Evolutionary conservation across 1,140 invertebrate genomes (phyloP), one percentile per base, ranked within the genome.

Genomic region (Neomicropteryx cornuta): DNA sequence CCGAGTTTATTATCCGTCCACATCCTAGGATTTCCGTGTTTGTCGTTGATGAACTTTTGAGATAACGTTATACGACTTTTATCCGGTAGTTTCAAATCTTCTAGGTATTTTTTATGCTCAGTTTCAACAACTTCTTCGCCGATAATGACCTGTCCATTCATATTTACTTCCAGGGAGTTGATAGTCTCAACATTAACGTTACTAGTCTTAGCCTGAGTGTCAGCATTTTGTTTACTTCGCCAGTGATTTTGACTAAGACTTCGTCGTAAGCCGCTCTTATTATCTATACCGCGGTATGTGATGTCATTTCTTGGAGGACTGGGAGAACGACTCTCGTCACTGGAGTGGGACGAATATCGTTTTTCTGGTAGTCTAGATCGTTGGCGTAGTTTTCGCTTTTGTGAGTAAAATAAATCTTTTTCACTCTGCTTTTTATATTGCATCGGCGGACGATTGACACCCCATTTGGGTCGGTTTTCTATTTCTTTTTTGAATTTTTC

Each of bases 361-460:
- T 66, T 61, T n/a, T 58, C 51, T 51, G 66, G 62, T 21, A 55
- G 45, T 36, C 69, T 57, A 38, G 62, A 58, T 51, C 73, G 70
- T 49, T 73, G 68, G 23, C 75, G 60, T 35, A 77, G 50, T 60
- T 77, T 75, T 46, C 79, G 49, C 45, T 77, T 71, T 57, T 76
- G 75, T 29, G 72, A 70, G 53, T 83, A 82, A 52, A 80, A 72
- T 14, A 77, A 77, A 60, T 83, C 80, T 51, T 82, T 81, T 52
- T 83, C 81, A 46, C 79, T 83, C 60, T 83, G 80, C 42, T 82
- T 83, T 44, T 81, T 67, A 50, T 83, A 84, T 43, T 79, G 73
- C 8, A 75, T 81, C 21, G 71, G 75, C 34, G 79, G 79, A 46
- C 76, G 70, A 48, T 77, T 79, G 1, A 72, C 75, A 18, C 76